Evolutionary conservation across 2,113 vertebrate species (phyloP).

Genomic region (Electrona antarctica): DNA sequence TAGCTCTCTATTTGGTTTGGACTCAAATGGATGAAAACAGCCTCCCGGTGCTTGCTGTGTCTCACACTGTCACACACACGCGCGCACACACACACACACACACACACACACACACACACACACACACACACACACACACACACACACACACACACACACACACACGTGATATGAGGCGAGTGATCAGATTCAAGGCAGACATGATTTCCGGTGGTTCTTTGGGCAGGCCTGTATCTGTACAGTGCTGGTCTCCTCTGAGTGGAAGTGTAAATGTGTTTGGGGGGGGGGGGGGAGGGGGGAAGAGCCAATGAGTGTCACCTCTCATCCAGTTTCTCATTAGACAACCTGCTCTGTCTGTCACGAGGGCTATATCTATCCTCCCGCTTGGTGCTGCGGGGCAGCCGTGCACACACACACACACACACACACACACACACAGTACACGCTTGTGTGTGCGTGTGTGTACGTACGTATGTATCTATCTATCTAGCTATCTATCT

Average conservation of each 20-base stretch:
- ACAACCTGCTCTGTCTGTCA: conserved; percentile 76
- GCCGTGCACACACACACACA: conserved; percentile 22
- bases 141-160: too few relatives aligned
- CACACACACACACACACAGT: conserved; percentile 4
- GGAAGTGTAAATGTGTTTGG: conserved; percentile 63
- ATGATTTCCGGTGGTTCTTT: conserved; percentile 60
- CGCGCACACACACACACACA: too few relatives aligned
- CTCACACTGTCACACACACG: background rate
- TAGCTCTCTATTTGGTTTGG: conserved; percentile 32
- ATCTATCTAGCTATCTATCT: too few relatives aligned
- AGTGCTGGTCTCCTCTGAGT: conserved; percentile 49
- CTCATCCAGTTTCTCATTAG: conserved; percentile 80
- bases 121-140: too few relatives aligned
- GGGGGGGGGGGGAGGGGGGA: conserved; percentile 39
- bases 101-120: too few relatives aligned
- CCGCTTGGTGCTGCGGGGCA: conserved; percentile 59
- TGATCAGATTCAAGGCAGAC: conserved; percentile 50
- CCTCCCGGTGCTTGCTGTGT: conserved; percentile 22
- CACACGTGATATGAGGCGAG: conserved; percentile 45
- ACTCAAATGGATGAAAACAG: conserved; percentile 45
- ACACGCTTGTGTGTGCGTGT: too few relatives aligned
- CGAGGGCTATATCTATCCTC: conserved; percentile 64
- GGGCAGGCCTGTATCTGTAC: conserved; percentile 45
- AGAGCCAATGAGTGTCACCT: conserved; percentile 80
- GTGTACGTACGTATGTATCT: too few relatives aligned